A percentile compares a stretch with the other conserved stretches of the same genome.
These are phyloP conservation scores for Pediacus dermestoides DNA, from an alignment of 2,888 invertebrate species.

Conservation along the genomic window DNA sequence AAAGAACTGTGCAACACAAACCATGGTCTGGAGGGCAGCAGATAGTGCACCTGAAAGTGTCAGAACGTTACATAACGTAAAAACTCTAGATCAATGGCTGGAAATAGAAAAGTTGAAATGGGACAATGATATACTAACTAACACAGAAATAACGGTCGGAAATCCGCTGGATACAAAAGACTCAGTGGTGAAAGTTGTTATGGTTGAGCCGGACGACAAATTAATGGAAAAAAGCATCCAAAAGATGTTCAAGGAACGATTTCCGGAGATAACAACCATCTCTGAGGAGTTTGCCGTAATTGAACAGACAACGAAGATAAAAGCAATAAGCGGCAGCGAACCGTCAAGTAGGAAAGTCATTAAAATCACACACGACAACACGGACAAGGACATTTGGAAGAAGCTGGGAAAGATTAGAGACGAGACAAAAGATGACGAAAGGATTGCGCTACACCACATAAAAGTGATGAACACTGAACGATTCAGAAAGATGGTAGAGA, in stretches of 20 bases:
- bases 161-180: constrained; percentile 5
- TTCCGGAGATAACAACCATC: constrained; percentile 5
- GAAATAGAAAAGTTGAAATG: constrained; percentile 1
- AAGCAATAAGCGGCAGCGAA: too few species aligned
- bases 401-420: constrained; percentile 5
- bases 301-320: too few species aligned
- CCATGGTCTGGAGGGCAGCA: too few species aligned
- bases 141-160: constrained; percentile 6
- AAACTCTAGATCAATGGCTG: constrained; percentile 6
- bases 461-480: background rate
- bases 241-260: constrained; percentile 6
- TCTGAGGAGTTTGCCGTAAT: too few species aligned
- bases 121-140: background rate
- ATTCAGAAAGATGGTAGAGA: constrained; percentile 14
- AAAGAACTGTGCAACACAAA: too few species aligned
- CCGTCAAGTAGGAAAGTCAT: too few species aligned
- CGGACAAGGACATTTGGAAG: too few species aligned
- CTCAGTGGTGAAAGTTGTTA: constrained; percentile 8
- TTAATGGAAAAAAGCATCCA: constrained; percentile 7
- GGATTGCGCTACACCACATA: constrained; percentile 11
- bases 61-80: background rate
- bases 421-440: constrained; percentile 8
- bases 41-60: too few species aligned
- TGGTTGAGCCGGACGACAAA: background rate
- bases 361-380: too few species aligned